Percentiles rank a stretch among this genome's conserved stretches.
Conservation (phyloP, 2,888 invertebrate species). For the Allygus modestus region DNA sequence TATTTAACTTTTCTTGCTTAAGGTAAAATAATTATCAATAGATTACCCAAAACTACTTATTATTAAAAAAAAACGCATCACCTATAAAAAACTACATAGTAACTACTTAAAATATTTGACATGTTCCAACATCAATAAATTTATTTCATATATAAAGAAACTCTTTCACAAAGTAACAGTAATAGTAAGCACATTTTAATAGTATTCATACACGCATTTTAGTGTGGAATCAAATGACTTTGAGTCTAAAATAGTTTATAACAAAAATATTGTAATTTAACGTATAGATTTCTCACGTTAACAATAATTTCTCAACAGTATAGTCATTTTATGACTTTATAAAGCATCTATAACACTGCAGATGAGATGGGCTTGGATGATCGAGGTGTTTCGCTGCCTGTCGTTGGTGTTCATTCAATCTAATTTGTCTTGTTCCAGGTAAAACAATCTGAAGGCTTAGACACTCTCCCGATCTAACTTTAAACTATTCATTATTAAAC, state of each 20-base stretch:
- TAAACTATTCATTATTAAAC: no score
- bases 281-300: neutral
- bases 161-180: neutral
- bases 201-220: neutral
- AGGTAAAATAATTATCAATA: no score
- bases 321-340: conserved; percentile 15
- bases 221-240: neutral
- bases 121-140: conserved; percentile 7
- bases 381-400: no score
- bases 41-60: no score
- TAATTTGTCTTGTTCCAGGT: no score
- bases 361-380: neutral
- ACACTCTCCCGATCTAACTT: no score
- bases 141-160: neutral
- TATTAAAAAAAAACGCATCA: no score
- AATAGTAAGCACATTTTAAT: neutral
- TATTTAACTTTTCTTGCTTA: no score
- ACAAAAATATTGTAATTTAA: neutral
- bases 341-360: neutral
- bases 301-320: neutral
- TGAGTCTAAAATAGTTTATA: conserved; percentile 5
- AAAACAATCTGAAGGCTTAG: no score
- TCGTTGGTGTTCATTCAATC: no score
- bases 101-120: neutral
- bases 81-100: neutral